These are phyloP conservation scores for Hypselothyrea guttata DNA, from an alignment of 2,888 invertebrate species.

Conservation along the genomic window DNA sequence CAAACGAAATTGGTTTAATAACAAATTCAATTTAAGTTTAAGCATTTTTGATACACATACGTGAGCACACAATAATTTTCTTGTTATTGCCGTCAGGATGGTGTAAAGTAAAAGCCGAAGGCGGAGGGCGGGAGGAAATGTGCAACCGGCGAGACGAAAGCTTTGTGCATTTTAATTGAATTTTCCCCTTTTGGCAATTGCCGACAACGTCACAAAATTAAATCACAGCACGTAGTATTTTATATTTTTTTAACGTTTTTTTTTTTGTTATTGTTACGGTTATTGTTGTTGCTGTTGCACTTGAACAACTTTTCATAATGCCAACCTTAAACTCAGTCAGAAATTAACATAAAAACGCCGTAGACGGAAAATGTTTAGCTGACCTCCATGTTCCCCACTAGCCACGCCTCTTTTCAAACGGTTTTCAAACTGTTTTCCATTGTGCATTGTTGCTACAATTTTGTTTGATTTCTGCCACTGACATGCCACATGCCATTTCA, in stretches of 20 bases:
- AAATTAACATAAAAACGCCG: slow-evolving; percentile 73
- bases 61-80: slow-evolving; percentile 48
- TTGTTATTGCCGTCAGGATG: no score
- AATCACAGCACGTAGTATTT: slow-evolving; percentile 63
- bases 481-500: slow-evolving; percentile 47
- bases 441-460: slow-evolving; percentile 19
- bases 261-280: slow-evolving; percentile 3
- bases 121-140: slow-evolving; percentile 9
- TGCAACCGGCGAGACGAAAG: slow-evolving; percentile 59
- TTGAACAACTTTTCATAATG: slow-evolving; percentile 70
- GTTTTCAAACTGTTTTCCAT: slow-evolving; percentile 42
- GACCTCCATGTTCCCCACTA: slow-evolving; percentile 34
- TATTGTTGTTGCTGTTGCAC: slow-evolving; percentile 53
- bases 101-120: neutral
- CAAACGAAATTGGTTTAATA: slow-evolving; percentile 62
- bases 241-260: slow-evolving; percentile 16
- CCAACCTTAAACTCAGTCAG: slow-evolving; percentile 34
- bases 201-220: slow-evolving; percentile 63
- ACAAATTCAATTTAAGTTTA: slow-evolving; percentile 73
- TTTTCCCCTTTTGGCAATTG: slow-evolving; percentile 47
- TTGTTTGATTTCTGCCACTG: slow-evolving; percentile 53
- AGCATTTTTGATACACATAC: slow-evolving; percentile 61
- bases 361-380: slow-evolving; percentile 41
- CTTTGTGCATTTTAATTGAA: slow-evolving; percentile 75
- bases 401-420: slow-evolving; percentile 29